A percentile compares a stretch with the other conserved stretches of the same genome.
Conservation (phyloP, 2,797 vertebrate genomes). For the Rhincodon typus region DNA sequence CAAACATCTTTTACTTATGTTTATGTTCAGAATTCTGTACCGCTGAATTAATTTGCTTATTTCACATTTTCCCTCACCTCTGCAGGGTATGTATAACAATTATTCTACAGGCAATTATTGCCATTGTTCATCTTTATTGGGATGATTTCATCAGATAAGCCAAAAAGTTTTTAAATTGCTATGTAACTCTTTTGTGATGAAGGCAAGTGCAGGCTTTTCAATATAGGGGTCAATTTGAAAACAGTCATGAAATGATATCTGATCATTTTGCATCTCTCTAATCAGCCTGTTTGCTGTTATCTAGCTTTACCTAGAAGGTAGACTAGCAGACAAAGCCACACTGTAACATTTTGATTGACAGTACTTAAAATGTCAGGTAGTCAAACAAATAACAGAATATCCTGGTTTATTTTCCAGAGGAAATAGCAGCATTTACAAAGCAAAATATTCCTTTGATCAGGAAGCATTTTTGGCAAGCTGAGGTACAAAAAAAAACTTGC, state of each 20-base stretch:
- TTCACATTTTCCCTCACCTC: neutral
- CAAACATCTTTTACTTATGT: neutral
- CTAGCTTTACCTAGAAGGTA: conserved; percentile 38
- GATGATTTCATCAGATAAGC: neutral
- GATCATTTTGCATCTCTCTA: conserved; percentile 47
- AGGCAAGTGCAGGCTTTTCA: neutral
- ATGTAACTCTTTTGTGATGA: conserved; percentile 1
- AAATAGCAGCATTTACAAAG: conserved; percentile 41
- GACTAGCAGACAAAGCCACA: conserved; percentile 26
- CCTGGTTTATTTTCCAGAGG: conserved; percentile 48
- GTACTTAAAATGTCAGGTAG: conserved; percentile 45
- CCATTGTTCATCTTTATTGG: neutral
- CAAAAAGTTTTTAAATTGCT: neutral
- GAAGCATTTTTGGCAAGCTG: neutral
- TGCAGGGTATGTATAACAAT: neutral
- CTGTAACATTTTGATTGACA: conserved; percentile 47
- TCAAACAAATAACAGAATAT: conserved; percentile 45
- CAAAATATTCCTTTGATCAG: conserved; percentile 38
- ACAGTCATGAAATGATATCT: conserved; percentile 41
- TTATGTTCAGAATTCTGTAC: neutral
- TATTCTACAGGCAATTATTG: neutral
- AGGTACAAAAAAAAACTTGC: neutral
- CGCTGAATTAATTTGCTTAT: neutral
- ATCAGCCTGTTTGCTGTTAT: conserved; percentile 42
- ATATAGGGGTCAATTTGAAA: conserved; percentile 25